Evolutionary conservation across 2,888 invertebrate genomes (phyloP), one percentile per base, ranked within the genome.

Genomic region (Agrotis segetum): DNA sequence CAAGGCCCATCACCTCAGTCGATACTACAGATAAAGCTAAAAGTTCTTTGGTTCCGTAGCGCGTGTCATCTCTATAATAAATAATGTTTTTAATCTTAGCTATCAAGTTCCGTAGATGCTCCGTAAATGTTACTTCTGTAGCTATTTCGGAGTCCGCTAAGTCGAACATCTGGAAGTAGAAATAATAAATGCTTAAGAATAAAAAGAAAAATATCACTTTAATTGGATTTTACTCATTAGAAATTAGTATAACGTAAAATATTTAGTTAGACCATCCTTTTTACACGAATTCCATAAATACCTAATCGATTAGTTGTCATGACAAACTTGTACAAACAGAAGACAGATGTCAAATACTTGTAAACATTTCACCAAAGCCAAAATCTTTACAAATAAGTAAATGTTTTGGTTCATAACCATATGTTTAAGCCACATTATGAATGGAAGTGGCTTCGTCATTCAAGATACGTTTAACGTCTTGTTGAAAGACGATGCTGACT

Each of bases 51-150:
- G 97, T 96, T 0, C 93, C 90, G 80, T 96, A 95, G 11, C 94
- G 92, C 24, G 94, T 92, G 77, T 94, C 94, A 69, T 93, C 95
- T 87, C 93, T 90, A 79, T 95, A 96, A 74, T 95, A 93, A 74
- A 95, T 93, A 14, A 95, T 95, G 71, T 96, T 96, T 85, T 96
- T 96, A 62, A 96, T 95, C 87, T 96, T 96, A 0, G 94, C 92
- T n/a, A 96, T 94, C 62, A 96, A 88, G 85, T 95, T 94, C 34
- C 96, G 96, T 61, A 98, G 94, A 77, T 97, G 97, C 90, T 97
- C 97, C 29, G 97, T 97, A 89, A 97, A 98, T 72, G 96, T 96
- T n/a, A 98, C 96, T 91, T 98, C 97, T 0, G 96, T 96, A 63
- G 97, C 97, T 40, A 98, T 93, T 86, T 96, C 96, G 11, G 97